Evolutionary conservation across 2,113 vertebrate genomes (phyloP), one percentile per base, ranked within the genome.

Genomic region (Acrocephalus arundinaceus): DNA sequence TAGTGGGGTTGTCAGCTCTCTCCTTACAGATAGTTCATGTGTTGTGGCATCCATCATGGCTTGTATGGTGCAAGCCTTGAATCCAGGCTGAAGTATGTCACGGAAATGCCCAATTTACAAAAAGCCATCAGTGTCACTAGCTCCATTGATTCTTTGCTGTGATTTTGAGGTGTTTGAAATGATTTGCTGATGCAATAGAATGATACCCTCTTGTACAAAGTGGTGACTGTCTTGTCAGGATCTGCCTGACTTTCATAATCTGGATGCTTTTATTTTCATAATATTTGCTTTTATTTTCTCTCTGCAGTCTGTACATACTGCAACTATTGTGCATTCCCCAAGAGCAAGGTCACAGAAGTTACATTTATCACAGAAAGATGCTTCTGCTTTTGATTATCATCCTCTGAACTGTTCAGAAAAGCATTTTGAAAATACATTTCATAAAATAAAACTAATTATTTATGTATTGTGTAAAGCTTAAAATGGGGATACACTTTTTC

Each of bases 311-410:
- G 27, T 25, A 31, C 79, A 43, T 70, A 54, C 55, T 93, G 85
- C 89, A 92, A 63, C 31, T 76, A 12, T 70, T 6, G 3, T 63
- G 35, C 2, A 0, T 83, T 84, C 33, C 46, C 51, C 41, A 30
- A 61, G 39, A 80, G 59, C 83, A 67, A 80, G 59, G 85, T 93
- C 83, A 83, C 75, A 70, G 65, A 51, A 33, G 37, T 92, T 95
- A 21, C 51, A 39, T 39, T 80, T 31, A 46, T 7, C n/a, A 71
- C 37, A 80, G 72, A 71, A 85, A 65, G 79, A 90, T 86, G n/a
- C 46, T 80, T 90, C 90, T 95, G 90, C 55, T 93, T 94, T 70
- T 10, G 2, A 80, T 94, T 92, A 86, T 80, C n/a, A 85, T 72
- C 28, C 54, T 65, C 46, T 37, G 77, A 95, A 82, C 90, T 71